phyloP scores from a whole-genome alignment of 2,888 invertebrate genomes.

The Cosmorhoe ocellata region DNA sequence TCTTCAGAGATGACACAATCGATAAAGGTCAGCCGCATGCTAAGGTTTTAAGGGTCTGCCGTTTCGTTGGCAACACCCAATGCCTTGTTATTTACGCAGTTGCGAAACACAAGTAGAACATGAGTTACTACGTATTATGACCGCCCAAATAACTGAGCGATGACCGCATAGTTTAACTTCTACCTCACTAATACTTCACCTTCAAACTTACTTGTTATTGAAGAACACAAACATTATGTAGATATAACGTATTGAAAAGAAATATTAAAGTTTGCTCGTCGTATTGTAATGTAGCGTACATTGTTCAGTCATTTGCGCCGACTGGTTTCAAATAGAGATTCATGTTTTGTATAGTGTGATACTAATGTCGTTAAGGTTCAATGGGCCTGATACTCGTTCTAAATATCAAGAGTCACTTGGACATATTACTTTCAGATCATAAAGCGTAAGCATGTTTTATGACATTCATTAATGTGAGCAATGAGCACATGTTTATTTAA shows the following conservation, averaged over 20 bases:
- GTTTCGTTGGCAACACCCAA: constrained; percentile 20
- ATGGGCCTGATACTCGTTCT: constrained; percentile 26
- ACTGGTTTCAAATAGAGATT: constrained; percentile 32
- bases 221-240: constrained; percentile 31
- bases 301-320: constrained; percentile 40
- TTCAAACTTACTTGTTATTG: constrained; percentile 50
- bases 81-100: constrained; percentile 44
- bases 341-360: constrained; percentile 23
- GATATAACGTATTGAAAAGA: constrained; percentile 18
- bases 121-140: constrained; percentile 37
- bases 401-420: constrained; percentile 27
- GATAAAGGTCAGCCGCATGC: constrained; percentile 23
- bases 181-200: constrained; percentile 62
- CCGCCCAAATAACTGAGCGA: constrained; percentile 61
- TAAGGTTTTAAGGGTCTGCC: constrained; percentile 26
- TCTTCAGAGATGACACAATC: constrained; percentile 32
- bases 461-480: constrained; percentile 22
- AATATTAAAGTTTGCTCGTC: constrained; percentile 30
- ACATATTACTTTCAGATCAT: constrained; percentile 18
- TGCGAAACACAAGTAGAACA: constrained; percentile 46
- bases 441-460: constrained; percentile 21
- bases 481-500: constrained; percentile 23
- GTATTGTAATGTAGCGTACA: constrained; percentile 25
- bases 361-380: constrained; percentile 16
- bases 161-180: constrained; percentile 69